Base-by-base conservation (phyloP, 2,797 vertebrate species). In the Microctenopoma lineatum region DNA sequence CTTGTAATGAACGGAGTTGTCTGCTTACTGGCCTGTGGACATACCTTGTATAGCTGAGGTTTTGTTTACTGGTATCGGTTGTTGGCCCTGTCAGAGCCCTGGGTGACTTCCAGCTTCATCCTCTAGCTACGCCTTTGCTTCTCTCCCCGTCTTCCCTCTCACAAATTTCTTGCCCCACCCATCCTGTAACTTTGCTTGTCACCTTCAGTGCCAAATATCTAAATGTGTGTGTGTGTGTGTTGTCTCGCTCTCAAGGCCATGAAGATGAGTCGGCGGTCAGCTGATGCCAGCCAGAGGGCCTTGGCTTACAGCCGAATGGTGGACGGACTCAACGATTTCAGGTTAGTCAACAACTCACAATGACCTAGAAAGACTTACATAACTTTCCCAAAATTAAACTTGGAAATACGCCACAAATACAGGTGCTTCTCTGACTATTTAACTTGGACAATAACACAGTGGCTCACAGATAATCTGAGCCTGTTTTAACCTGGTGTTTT, bases 281-380 rank as follows among this genome's bases (percentile, higher is more conserved):
- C 96, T 88, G 98, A 99, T 89, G 92, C 96, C 90, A 97, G 95
- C 70, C 97, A 98, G 87, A 95, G 96, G 83, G 97, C 95, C 75
- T 88, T 97, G 94, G 96, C 96, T 0, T 97, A 98, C 87, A 97
- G 93, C 90, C 96, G 96, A 45, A 99, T 99, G 89, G 93, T 99
- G 81, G 98, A 99, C 26, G 97, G 98, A 57, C 94, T 99, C 38
- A 98, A 96, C 87, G 97, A 98, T 77, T 99, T 99, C 94, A 97
- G 98, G 98, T 99, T 88, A 74, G 90, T 5, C 64, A 58, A 59
- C 68, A 58, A 18, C 41, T 25, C 54, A 51, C 25, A 13, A 3
- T 53, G 14, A 66, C 34, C 34, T 27, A 16, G 2, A 36, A 50
- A 6, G 26, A 39, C 36, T 41, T 21, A 5, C 18, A 7, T 59